These are phyloP conservation scores for Podargus strigoides DNA, from an alignment of 2,797 vertebrate genomes.

Conservation along the genomic window DNA sequence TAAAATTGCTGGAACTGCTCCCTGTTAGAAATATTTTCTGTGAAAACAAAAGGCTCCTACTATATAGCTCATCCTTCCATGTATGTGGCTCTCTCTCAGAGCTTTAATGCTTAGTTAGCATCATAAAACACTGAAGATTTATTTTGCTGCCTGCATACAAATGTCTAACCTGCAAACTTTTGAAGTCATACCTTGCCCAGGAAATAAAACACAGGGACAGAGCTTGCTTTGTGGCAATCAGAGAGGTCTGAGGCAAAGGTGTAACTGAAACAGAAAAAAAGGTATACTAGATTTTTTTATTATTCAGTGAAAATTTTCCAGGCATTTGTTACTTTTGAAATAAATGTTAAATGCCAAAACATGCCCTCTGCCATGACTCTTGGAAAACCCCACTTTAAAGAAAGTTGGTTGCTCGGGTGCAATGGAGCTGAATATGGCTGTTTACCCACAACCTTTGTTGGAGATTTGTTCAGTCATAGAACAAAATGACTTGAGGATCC, in stretches of 20 bases:
- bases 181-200: not conserved
- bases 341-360: not conserved
- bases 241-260: not conserved
- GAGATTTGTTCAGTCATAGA: not conserved
- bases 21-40: not conserved
- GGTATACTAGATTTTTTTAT: not conserved
- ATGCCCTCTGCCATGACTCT: not conserved
- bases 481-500: not conserved
- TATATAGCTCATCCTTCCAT: not conserved
- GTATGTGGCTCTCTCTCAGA: not conserved
- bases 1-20: not conserved
- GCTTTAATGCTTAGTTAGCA: not conserved
- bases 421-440: not conserved
- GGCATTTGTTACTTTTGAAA: not conserved
- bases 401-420: not conserved
- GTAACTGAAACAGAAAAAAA: not conserved
- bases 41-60: not conserved
- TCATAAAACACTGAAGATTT: not conserved
- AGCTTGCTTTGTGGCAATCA: not conserved
- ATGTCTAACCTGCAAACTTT: not conserved
- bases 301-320: not conserved
- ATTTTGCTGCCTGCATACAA: not conserved
- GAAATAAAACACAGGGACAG: not conserved
- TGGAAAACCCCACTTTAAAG: not conserved
- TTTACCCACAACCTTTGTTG: not conserved